Percentiles rank a stretch among this genome's conserved stretches.
These are phyloP conservation scores for Crocuta crocuta DNA, from an alignment of 2,113 vertebrate genomes.

Conservation along the genomic window DNA sequence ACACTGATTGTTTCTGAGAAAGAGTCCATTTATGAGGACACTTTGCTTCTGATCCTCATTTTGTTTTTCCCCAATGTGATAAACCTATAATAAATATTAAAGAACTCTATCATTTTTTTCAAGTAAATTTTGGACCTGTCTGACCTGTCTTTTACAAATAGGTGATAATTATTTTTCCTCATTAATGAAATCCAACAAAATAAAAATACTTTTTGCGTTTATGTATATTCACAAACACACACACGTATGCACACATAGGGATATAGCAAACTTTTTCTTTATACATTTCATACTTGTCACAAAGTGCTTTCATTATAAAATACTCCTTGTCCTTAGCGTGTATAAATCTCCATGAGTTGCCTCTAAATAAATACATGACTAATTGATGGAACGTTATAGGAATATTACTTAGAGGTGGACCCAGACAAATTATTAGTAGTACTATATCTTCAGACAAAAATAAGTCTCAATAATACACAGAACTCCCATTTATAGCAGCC, in stretches of 20 bases:
- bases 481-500: background rate
- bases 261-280: background rate
- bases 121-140: background rate
- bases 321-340: background rate
- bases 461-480: background rate
- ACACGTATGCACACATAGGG: background rate
- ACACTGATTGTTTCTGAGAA: conserved; percentile 52
- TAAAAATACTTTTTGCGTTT: background rate
- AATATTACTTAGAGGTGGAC: background rate
- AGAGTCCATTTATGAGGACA: conserved; percentile 57
- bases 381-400: background rate
- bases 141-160: background rate
- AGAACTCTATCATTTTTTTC: background rate
- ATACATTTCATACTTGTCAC: background rate
- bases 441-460: background rate
- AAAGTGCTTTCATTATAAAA: background rate
- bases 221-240: background rate
- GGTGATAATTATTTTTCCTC: background rate
- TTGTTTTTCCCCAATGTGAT: background rate
- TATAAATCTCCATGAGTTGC: background rate
- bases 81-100: background rate
- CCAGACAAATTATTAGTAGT: background rate
- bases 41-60: background rate
- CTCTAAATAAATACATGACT: background rate
- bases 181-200: background rate